Base-by-base conservation (phyloP, 1,140 invertebrate genomes). In the Drosophila kanapiae region DNA sequence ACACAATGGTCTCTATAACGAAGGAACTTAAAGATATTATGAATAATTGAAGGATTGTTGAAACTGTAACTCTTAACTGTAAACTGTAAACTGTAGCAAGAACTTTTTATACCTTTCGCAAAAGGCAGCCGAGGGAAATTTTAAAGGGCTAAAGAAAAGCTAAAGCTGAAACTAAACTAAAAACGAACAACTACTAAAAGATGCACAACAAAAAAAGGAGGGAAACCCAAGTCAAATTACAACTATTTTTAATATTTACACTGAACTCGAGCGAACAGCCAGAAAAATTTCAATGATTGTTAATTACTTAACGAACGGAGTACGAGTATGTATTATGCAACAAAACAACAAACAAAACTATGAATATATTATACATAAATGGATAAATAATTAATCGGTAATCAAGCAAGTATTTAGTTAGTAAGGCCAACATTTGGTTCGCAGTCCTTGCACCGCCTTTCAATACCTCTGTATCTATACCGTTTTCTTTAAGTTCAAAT, bases 101-200 rank as follows among this genome's bases (percentile, higher is more conserved):
- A 58, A 75, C 85, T 81, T 90, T 88, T 90, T 90, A 90, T 88
- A 88, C 85, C 85, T 90, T 75, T 90, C 80, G 69, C 78, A 74
- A 82, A 82, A 62, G 64, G 48, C 70, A 72, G 67, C 63, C 64
- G 78, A 77, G 48, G 62, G 70, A 53, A 58, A 80, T 80, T 84
- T 80, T 69, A 80, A 35, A 60, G 35, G 47, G 18, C 54, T 53
- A 68, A 29, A 42, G 35, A n/a, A 56, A 56, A 38, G 53, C 53
- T 38, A 56, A n/a, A 53, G 31, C 31, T 37, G 31, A 35, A 33
- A 16, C 31, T 35, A 27, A 56, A 27, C 13, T 27, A 14, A 57
- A 56, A 64, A 56, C 29, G 6, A 69, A 33, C 42, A 51, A 58
- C 65, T 51, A 74, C 47, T 60, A 42, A 57, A 62, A 38, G 48